Base-by-base conservation (phyloP, 2,888 invertebrate species). In the Octonoba sinensis region DNA sequence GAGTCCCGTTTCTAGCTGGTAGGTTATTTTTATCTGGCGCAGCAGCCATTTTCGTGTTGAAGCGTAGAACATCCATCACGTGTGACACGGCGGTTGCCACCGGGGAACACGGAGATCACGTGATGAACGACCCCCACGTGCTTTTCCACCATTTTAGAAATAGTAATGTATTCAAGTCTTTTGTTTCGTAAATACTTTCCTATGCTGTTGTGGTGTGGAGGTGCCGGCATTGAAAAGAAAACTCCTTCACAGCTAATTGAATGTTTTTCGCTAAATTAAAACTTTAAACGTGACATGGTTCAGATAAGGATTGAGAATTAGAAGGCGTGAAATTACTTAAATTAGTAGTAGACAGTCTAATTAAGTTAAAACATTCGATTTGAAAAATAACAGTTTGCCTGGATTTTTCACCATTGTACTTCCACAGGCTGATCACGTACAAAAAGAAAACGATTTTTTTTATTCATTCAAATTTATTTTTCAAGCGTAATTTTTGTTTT, bases 1-100 rank as follows among this genome's bases (percentile, higher is more conserved):
- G 4, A 47, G n/a, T 22, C 69, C 47, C 18, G 12, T 64, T 20
- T 47, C 36, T 46, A 66, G 65, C 18, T 57, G 46, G 46, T n/a
- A 11, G 54, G 72, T 47, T 79, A 72, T 79, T 79, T 79, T 67
- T 79, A 72, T 79, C 78, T 47, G 59, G 72, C 20, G 60, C 75
- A 18, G 71, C 60, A 66, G 74, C 71, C 66, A 79, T 79, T 79
- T 72, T 79, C 78, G 78, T 79, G 78, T 79, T 79, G 78, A 72
- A 79, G 78, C 78, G 67, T 79, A 60, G 60, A 79, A 73, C 78
- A 79, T 79, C 78, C 72, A 79, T 79, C 78, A 79, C 72, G 11
- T 67, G 51, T 72, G 78, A 79, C 78, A 75, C 60, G 67, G 47
- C 47, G 67, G 44, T 67, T 44, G 44, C 24, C 59, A 65, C 49